Conservation (phyloP, 2,888 invertebrate genomes). For the Ctena decussata region DNA sequence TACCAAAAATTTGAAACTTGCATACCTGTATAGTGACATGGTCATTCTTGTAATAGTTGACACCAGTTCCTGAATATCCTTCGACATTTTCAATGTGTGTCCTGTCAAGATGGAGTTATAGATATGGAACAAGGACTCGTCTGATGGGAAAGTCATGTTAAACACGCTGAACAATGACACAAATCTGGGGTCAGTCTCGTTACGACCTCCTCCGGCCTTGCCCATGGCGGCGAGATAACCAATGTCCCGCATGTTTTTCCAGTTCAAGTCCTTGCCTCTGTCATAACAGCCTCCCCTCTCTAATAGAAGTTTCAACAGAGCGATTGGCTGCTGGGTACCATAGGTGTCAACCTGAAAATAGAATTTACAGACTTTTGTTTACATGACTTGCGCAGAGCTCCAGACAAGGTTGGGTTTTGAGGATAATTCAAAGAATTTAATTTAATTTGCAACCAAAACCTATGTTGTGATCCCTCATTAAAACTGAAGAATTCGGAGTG, state of each 20-base stretch:
- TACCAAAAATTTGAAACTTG: not conserved
- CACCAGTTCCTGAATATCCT: slow-evolving; percentile 90
- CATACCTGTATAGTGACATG: slow-evolving; percentile 93
- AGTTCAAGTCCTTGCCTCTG: slow-evolving; percentile 94
- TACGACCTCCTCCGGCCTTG: slow-evolving; percentile 94
- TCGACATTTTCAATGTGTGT: slow-evolving; percentile 91
- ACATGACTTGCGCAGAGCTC: no score
- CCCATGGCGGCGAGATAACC: slow-evolving; percentile 88
- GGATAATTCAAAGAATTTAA: no score
- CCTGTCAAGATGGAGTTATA: slow-evolving; percentile 94
- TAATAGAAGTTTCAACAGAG: slow-evolving; percentile 95
- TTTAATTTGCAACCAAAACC: no score
- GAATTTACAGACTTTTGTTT: not conserved
- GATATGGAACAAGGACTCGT: slow-evolving; percentile 92
- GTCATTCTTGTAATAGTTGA: slow-evolving; percentile 92
- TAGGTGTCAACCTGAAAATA: slow-evolving; percentile 90
- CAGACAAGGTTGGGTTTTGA: no score
- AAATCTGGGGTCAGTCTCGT: slow-evolving; percentile 96
- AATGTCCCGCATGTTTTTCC: slow-evolving; percentile 95
- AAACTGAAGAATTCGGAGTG: no score
- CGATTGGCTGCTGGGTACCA: slow-evolving; percentile 98
- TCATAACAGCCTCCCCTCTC: slow-evolving; percentile 96
- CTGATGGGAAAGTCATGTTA: slow-evolving; percentile 94
- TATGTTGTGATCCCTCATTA: no score
- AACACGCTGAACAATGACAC: slow-evolving; percentile 96